Percentiles rank a stretch among this genome's conserved stretches.
Evolutionary conservation across 1,140 invertebrate species (phyloP).

Genomic region (Ridgeia piscesae): DNA sequence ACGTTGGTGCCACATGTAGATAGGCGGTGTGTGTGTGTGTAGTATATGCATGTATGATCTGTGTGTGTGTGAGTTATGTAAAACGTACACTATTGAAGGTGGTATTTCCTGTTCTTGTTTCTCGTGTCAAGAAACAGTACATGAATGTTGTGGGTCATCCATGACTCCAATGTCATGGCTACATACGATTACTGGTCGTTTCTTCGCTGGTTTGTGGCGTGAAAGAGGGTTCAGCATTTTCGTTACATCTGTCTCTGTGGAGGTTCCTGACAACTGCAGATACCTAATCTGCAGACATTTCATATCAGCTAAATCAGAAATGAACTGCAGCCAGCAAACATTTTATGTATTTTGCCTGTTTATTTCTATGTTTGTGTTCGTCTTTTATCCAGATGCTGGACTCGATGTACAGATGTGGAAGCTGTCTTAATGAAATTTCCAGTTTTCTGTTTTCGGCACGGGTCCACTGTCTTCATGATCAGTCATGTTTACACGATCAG

Average conservation of each 20-base stretch:
- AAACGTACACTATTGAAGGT: background rate
- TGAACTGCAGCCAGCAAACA: too few species aligned
- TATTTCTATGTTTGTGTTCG: too few species aligned
- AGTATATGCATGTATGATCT: background rate
- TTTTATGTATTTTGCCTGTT: too few species aligned
- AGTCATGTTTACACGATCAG: background rate
- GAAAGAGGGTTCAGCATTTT: background rate
- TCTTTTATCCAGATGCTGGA: too few species aligned
- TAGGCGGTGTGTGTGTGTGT: background rate
- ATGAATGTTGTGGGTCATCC: background rate
- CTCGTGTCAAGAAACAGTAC: background rate
- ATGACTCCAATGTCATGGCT: background rate
- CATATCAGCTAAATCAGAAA: background rate
- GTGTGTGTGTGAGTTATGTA: background rate
- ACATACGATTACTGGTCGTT: background rate
- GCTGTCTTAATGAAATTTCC: background rate
- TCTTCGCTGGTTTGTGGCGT: background rate
- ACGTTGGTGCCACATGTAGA: background rate
- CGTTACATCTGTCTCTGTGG: background rate
- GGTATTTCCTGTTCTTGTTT: background rate
- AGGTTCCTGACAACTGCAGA: background rate
- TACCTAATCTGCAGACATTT: background rate
- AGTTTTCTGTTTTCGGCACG: background rate
- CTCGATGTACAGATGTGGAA: background rate
- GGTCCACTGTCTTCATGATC: background rate